These are phyloP conservation scores for Romanogobio albipinnatus DNA, from an alignment of 2,113 vertebrate species.

Conservation along the genomic window DNA sequence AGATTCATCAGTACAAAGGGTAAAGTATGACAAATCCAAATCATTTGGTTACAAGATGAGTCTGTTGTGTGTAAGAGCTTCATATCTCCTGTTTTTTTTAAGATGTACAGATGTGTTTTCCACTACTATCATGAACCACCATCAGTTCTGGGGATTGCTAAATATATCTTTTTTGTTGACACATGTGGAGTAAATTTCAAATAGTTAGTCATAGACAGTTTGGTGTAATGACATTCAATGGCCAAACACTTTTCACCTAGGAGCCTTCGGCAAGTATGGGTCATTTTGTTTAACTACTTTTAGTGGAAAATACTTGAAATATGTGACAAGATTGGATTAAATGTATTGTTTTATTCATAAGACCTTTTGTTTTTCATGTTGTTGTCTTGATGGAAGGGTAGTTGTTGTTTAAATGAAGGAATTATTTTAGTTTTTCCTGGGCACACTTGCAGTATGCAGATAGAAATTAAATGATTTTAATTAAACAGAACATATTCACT, in stretches of 20 bases:
- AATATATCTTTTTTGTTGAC: slow-evolving; percentile 1
- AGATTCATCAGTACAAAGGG: neutral
- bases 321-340: too few species aligned
- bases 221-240: neutral
- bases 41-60: neutral
- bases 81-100: slow-evolving; percentile 10
- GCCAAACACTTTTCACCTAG: neutral
- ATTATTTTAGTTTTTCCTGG: neutral
- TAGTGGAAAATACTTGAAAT: too few species aligned
- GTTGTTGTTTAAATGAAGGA: neutral
- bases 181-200: neutral
- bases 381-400: slow-evolving; percentile 1
- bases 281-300: too few species aligned
- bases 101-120: slow-evolving; percentile 31
- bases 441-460: neutral
- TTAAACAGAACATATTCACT: neutral
- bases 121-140: slow-evolving; percentile 11
- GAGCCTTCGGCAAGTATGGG: neutral
- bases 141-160: slow-evolving; percentile 7
- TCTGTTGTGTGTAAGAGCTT: neutral
- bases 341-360: neutral
- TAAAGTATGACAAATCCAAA: neutral
- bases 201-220: slow-evolving; percentile 1
- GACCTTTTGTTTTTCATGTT: neutral
- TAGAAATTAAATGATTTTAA: neutral